Percentiles rank a stretch among this genome's conserved stretches.
These are phyloP conservation scores for Pandemis heparana DNA, from an alignment of 2,888 invertebrate genomes.

Conservation along the genomic window DNA sequence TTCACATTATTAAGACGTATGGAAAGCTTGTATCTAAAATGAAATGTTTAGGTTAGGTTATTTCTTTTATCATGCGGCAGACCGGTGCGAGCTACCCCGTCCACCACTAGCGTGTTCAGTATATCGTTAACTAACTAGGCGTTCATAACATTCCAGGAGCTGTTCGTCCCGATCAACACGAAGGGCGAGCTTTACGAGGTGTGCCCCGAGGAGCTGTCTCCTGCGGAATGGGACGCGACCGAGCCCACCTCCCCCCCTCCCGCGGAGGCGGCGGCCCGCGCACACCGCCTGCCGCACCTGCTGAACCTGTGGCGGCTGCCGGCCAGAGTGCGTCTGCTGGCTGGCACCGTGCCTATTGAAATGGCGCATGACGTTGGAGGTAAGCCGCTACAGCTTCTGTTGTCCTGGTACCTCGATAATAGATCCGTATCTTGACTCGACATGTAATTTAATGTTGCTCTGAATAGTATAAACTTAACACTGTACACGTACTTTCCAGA, in stretches of 20 bases:
- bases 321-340: conserved; percentile 85
- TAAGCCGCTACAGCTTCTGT: conserved; percentile 52
- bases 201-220: conserved; percentile 83
- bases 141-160: conserved; percentile 79
- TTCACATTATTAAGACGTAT: too few relatives aligned
- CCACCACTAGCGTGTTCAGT: too few relatives aligned
- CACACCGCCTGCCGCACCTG: conserved; percentile 83
- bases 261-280: conserved; percentile 82
- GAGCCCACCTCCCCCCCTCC: conserved; percentile 74
- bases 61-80: too few relatives aligned
- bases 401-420: conserved; percentile 8
- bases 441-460: too few relatives aligned
- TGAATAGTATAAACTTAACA: conserved; percentile 8
- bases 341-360: conserved; percentile 85
- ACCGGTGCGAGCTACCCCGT: too few relatives aligned
- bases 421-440: too few relatives aligned
- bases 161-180: conserved; percentile 90
- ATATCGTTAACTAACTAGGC: conserved; percentile 38
- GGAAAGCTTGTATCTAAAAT: too few relatives aligned
- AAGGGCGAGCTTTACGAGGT: conserved; percentile 91
- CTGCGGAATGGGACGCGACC: conserved; percentile 81
- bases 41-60: too few relatives aligned
- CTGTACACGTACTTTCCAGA: conserved; percentile 67
- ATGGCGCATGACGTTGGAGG: conserved; percentile 88
- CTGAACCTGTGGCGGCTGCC: conserved; percentile 86